Base-by-base conservation (phyloP, 2,888 invertebrate species). In the Ormyrus thymus region DNA sequence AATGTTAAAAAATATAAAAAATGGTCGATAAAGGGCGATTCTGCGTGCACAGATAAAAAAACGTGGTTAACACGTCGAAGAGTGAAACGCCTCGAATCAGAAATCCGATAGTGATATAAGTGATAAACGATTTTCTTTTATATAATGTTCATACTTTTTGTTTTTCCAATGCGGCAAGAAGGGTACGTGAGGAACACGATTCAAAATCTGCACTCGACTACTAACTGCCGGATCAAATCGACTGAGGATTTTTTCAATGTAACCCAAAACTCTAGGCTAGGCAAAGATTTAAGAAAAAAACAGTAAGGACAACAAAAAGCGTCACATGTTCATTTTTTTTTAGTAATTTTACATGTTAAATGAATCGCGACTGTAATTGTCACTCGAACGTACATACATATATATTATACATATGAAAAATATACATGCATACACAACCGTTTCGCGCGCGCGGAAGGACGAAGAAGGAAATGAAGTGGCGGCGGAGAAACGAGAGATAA, bases 371-470 rank as follows among this genome's bases (percentile, higher is more conserved):
- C 48, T 75, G 68, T 81, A 70, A 58, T 77, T 77, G 65, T 77
- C 65, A 74, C 65, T 71, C 9, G 53, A 77, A 74, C 71, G 46
- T 80, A 75, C 64, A 78, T 53, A 82, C 79, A 82, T 79, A 81
- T 81, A 83, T 81, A 82, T 81, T 80, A 82, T 81, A 82, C 80
- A 82, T 78, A 81, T 77, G 71, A 56, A 76, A 74, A 69, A 74
- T 70, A 76, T 70, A 73, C 62, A 76, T 73, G 68, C 65, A 70
- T 79, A 72, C 70, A 81, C 61, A 76, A 78, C 64, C 50, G 50
- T 80, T 80, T 78, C 61, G 55, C 69, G 68, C 58, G 59, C 69
- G 77, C 64, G 76, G 55, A 76, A 69, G 53, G 66, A 61, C 64
- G 48, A 81, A 80, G 73, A 65, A 75, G 66, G 73, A 80, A 61